Evolutionary conservation across 2,888 invertebrate species (phyloP), one percentile per base, ranked within the genome.

Genomic region (Calameuta pallipes): DNA sequence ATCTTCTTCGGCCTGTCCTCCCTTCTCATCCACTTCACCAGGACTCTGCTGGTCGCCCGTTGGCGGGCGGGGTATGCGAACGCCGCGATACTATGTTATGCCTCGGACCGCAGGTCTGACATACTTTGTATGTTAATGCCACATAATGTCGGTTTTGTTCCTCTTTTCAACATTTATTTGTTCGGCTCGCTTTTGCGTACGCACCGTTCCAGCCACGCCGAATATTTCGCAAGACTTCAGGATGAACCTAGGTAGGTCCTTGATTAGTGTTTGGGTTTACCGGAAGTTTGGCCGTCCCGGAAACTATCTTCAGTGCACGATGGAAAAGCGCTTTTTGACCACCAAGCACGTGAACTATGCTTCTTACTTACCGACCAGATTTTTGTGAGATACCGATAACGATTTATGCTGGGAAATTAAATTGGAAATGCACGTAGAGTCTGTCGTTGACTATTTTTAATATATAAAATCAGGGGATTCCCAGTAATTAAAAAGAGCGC

Each of bases 41-140:
- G 33, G 31, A 31, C 71, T 71, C 34, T 34, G 31, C 71, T 81
- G 74, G 76, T 37, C 77, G 79, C 73, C 76, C 75, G 84, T 77
- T 80, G 80, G 80, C 83, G 86, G 85, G 84, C 84, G 86, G 88
- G 83, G 88, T 87, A 89, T 88, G 87, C 86, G 87, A 88, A 86
- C 79, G 87, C 86, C 85, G 85, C 89, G 89, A 89, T 89, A 90
- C 89, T 90, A 90, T 88, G 90, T 90, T 90, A 90, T 89, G 89
- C 90, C 88, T 85, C 83, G 85, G 87, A 87, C 87, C 87, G 87
- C 85, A 86, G 86, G 87, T 89, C 90, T 91, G 91, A 91, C 90
- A 91, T 91, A 91, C 91, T 91, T 91, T 91, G 91, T 91, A 91
- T 91, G 91, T 91, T 91, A 91, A 91, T 91, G 90, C 90, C 90